These are phyloP conservation scores for Syrista parreyssii DNA, from an alignment of 2,888 invertebrate species.

Conservation along the genomic window DNA sequence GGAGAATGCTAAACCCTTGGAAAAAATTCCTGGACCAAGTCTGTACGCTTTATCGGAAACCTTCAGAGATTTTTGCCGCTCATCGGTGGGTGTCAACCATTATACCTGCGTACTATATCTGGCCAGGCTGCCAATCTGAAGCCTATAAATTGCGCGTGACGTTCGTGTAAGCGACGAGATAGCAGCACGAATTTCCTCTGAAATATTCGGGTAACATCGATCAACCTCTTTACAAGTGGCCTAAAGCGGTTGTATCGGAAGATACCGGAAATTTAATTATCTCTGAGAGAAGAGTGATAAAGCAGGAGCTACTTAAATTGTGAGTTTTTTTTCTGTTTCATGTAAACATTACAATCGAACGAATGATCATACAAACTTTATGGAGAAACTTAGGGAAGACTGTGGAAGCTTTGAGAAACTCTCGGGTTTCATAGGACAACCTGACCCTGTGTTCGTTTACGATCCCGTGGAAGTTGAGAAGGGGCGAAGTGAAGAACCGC, in stretches of 20 bases:
- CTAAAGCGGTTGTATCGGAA: neutral
- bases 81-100: slow-evolving; percentile 22
- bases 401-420: slow-evolving; percentile 18
- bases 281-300: neutral
- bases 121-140: neutral
- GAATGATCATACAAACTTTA: slow-evolving; percentile 4
- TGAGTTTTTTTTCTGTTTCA: neutral
- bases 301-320: neutral
- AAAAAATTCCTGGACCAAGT: slow-evolving; percentile 33
- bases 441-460: slow-evolving; percentile 18
- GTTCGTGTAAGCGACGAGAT: neutral
- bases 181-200: neutral
- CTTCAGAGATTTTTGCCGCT: slow-evolving; percentile 32
- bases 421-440: slow-evolving; percentile 1
- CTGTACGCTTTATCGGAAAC: slow-evolving; percentile 33
- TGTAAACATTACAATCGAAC: slow-evolving; percentile 7
- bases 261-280: neutral
- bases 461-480: slow-evolving; percentile 20
- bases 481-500: neutral
- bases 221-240: neutral
- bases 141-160: neutral
- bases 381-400: slow-evolving; percentile 1
- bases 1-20: slow-evolving; percentile 23
- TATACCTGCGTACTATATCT: neutral
- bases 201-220: neutral